Evolutionary conservation across 2,797 vertebrate genomes (phyloP), one percentile per base, ranked within the genome.

Genomic region (Salarias fasciatus): DNA sequence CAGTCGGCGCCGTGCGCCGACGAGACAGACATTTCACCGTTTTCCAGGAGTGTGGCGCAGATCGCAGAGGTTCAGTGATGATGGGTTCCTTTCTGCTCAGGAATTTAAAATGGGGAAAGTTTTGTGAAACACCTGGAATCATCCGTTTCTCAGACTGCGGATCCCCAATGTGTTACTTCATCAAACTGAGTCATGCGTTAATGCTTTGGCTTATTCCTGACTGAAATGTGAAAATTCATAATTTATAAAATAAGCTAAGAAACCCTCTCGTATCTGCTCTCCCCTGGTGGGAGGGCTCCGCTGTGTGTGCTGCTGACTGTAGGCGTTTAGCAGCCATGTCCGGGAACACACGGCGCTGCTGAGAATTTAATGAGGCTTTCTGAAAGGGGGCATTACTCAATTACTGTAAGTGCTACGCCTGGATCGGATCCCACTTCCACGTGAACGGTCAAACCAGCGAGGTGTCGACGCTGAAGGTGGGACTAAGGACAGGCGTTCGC

Each of bases 351-450:
- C 18, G 35, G 73, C 36, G 28, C 40, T 83, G 69, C 86, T 88
- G 83, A 80, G 90, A 86, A 69, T 88, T 85, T 88, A 91, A 92
- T 90, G 88, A 92, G 79, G 77, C 76, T 70, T 85, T 85, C 70
- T 31, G 77, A 72, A 77, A 75, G 89, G 69, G 84, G 80, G 68
- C 80, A 49, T 69, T 78, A 69, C 50, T 83, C 83, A 89, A 85
- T 91, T 89, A 88, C 85, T 68, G 35, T 79, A 73, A 92, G 85
- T 90, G 88, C 84, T 64, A 77, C 47, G n/a, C 45, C 80, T 84
- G 82, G 83, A 83, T 51, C 78, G 5, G 47, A 75, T 84, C 80
- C 71, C 66, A 69, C 60, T 59, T 33, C 11, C 1, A 28, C 35
- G 18, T 31, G 69, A 77, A 80, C 65, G 66, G 69, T 56, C 70